Evolutionary conservation across 2,797 vertebrate species (phyloP).

Genomic region (Tapirus indicus): DNA sequence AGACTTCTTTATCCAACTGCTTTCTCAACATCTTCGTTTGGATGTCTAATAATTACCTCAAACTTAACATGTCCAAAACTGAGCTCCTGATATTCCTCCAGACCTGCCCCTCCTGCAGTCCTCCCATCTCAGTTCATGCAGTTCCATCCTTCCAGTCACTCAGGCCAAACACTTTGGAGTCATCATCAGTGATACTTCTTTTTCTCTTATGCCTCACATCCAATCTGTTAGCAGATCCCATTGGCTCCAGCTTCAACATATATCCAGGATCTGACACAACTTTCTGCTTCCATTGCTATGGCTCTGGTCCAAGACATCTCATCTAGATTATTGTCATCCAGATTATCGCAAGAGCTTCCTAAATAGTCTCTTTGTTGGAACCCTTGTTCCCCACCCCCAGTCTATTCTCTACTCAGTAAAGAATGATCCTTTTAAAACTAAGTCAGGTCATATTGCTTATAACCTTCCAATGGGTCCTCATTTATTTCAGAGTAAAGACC

Average conservation of each 20-base stretch:
- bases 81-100: neutral
- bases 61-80: neutral
- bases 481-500: neutral
- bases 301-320: neutral
- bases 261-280: neutral
- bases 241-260: neutral
- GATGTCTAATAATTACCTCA: neutral
- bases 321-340: neutral
- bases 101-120: neutral
- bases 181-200: neutral
- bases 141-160: neutral
- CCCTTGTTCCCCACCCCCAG: neutral
- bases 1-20: neutral
- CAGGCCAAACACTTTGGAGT: neutral
- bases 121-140: neutral
- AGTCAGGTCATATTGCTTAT: neutral
- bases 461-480: neutral
- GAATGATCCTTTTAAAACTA: slow-evolving; percentile 8
- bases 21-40: neutral
- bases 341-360: neutral
- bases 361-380: neutral
- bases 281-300: neutral
- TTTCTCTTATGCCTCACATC: neutral
- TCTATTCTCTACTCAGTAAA: neutral
- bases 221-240: neutral